Evolutionary conservation across 2,888 invertebrate genomes (phyloP).

Genomic region (Agrotis puta): DNA sequence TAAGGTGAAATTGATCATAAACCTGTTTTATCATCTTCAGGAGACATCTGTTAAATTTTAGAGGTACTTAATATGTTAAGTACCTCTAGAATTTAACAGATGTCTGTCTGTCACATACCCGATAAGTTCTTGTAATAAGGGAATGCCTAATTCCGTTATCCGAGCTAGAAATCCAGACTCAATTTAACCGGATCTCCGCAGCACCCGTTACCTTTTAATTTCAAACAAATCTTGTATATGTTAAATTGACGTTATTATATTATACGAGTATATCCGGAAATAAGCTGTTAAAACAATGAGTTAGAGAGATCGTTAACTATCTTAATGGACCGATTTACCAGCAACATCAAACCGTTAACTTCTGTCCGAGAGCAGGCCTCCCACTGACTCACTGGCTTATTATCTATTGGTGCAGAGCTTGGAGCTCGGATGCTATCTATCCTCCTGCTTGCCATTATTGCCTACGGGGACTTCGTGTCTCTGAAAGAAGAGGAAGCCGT

Average conservation of each 20-base stretch:
- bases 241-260: neutral
- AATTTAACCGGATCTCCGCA: neutral
- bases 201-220: neutral
- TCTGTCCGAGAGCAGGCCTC: neutral
- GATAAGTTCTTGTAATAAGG: too few relatives aligned
- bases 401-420: constrained; percentile 1
- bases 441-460: constrained; percentile 5
- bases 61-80: neutral
- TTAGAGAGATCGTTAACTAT: constrained; percentile 11
- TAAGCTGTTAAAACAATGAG: constrained; percentile 4
- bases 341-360: constrained; percentile 10
- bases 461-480: neutral
- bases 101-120: too few relatives aligned
- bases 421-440: constrained; percentile 10
- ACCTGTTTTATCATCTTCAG: neutral
- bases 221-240: neutral
- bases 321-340: constrained; percentile 10
- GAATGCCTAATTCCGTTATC: too few relatives aligned
- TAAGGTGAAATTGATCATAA: neutral
- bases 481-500: constrained; percentile 1
- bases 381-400: neutral
- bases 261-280: constrained; percentile 7
- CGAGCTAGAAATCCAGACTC: too few relatives aligned
- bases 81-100: too few relatives aligned
- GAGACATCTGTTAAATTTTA: neutral